Percentiles rank a stretch among this genome's conserved stretches.
Evolutionary conservation across 2,113 vertebrate genomes (phyloP).

Genomic region (Lynx canadensis): DNA sequence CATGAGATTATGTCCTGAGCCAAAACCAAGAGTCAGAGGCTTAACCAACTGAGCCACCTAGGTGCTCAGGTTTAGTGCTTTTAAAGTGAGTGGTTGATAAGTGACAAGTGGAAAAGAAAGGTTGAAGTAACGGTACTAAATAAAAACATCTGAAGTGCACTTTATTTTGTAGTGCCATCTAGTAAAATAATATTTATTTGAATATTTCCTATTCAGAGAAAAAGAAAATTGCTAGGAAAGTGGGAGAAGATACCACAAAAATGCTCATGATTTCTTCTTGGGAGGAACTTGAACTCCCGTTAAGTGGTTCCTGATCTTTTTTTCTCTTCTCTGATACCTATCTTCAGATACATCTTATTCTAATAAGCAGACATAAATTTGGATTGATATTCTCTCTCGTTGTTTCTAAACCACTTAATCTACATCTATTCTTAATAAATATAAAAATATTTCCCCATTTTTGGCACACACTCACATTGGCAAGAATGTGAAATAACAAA

Average conservation of each 20-base stretch:
- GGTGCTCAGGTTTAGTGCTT: too few relatives aligned
- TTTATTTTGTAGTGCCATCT: conserved; percentile 14
- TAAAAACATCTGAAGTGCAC: not conserved
- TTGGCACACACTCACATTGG: not conserved
- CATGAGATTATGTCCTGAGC: too few relatives aligned
- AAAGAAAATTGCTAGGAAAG: not conserved
- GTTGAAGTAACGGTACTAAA: not conserved
- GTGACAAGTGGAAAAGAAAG: not conserved
- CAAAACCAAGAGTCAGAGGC: too few relatives aligned
- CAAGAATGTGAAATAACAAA: not conserved
- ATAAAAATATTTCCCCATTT: not conserved
- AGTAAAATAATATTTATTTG: not conserved
- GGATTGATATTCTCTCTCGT: not conserved
- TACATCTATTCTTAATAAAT: not conserved
- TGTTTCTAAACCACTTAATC: not conserved
- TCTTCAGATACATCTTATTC: not conserved
- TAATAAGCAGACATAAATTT: not conserved
- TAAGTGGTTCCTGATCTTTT: not conserved
- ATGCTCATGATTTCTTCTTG: conserved; percentile 7
- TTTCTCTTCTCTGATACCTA: not conserved
- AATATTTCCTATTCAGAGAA: not conserved
- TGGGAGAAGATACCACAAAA: not conserved
- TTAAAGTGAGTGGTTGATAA: not conserved
- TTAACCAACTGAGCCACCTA: too few relatives aligned
- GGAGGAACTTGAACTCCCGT: not conserved